Base-by-base conservation (phyloP, 2,113 vertebrate genomes). In the Lipotes vexillifer region DNA sequence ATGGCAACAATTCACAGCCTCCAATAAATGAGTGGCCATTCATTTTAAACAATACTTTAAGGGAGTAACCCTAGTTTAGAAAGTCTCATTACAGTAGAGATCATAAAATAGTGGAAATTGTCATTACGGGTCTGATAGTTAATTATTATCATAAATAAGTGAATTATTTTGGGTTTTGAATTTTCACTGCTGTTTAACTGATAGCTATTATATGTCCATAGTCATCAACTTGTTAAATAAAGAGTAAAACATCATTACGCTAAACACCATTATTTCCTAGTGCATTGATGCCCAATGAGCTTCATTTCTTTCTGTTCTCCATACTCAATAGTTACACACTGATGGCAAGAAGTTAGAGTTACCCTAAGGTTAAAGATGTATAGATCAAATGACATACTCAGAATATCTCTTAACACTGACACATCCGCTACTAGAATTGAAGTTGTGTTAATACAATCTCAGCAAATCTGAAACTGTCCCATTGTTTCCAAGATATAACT, bases 21-120 rank as follows among this genome's bases (percentile, higher is more conserved):
- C 72, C 71, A 12, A 52, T 77, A 97, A 98, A 96, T 96, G 83
- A 94, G 31, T 36, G n/a, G 4, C 17, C 77, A 75, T 95, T 97
- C 72, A 93, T 95, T 90, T 94, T 83, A 96, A 92, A 66, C 12
- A 57, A 3, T 69, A 81, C 57, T 97, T 97, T 97, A 96, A 89
- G 94, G 80, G 59, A 96, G 7, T 84, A 92, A 75, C 9, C 25
- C 82, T 80, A 2, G 8, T 97, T 97, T 91, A 96, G 71, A 96
- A 74, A 93, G 49, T 97, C 78, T 96, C 78, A 96, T 98, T 97
- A 88, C n/a, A 93, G 66, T 68, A 93, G 63, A 87, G 41, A 69
- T 18, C 72, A 95, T 74, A 97, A 97, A 97, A 63, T 6, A 93
- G 61, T 4, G n/a, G n/a, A 66, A 41, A 72, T 44, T 96, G n/a